Evolutionary conservation across 2,113 vertebrate species (phyloP).

Genomic region (Trichomycterus rosablanca): DNA sequence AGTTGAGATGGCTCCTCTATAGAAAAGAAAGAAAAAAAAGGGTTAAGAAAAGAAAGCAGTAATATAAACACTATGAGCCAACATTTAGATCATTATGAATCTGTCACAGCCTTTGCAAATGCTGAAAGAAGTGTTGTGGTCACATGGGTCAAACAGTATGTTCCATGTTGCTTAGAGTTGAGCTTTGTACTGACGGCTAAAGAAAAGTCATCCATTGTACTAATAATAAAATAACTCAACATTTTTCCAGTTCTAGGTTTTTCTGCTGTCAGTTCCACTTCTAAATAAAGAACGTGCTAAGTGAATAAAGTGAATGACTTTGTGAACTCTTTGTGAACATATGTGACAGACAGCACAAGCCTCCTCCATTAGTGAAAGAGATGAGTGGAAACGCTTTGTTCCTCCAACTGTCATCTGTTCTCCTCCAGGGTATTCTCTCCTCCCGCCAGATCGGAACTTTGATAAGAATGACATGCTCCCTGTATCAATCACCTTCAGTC

Average conservation of each 20-base stretch:
- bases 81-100: neutral
- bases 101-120: neutral
- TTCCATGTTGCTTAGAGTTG: neutral
- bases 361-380: constrained; percentile 35
- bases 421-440: constrained; percentile 24
- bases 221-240: no score
- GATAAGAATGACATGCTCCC: constrained; percentile 13
- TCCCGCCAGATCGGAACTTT: constrained; percentile 14
- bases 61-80: neutral
- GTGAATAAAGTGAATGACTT: constrained; percentile 3
- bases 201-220: no score
- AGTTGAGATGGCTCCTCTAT: constrained; percentile 76
- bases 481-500: constrained; percentile 14
- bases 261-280: neutral
- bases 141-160: no score
- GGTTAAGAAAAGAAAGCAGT: constrained; percentile 19
- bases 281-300: no score
- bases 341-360: constrained; percentile 19
- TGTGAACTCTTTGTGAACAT: constrained; percentile 8
- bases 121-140: neutral
- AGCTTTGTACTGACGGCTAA: neutral
- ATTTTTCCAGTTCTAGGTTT: neutral
- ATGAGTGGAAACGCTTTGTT: constrained; percentile 45
- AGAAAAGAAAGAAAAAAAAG: constrained; percentile 56
- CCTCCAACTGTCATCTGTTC: constrained; percentile 30